A percentile compares a stretch with the other conserved stretches of the same genome.
These are phyloP conservation scores for Julus scanicus DNA, from an alignment of 2,888 invertebrate species.

Conservation along the genomic window DNA sequence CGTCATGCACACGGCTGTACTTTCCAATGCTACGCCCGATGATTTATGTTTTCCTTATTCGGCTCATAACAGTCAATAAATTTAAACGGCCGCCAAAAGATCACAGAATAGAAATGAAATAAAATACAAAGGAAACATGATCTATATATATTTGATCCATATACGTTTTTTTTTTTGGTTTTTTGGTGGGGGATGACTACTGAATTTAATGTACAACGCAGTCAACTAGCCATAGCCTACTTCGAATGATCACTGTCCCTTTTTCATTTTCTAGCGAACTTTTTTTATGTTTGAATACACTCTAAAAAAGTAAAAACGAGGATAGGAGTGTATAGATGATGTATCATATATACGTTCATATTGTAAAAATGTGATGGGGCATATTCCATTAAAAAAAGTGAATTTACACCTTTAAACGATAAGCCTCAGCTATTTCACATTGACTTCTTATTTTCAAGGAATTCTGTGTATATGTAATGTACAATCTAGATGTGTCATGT, in stretches of 20 bases:
- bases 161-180: background rate
- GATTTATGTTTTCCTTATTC: slow-evolving; percentile 54
- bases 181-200: background rate
- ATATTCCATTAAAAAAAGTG: background rate
- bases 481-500: too few relatives aligned
- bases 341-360: background rate
- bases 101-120: slow-evolving; percentile 49
- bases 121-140: slow-evolving; percentile 37
- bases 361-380: background rate
- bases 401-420: background rate
- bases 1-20: background rate
- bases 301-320: background rate
- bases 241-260: slow-evolving; percentile 24
- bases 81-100: slow-evolving; percentile 54
- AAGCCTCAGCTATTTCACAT: too few relatives aligned
- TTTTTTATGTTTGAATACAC: background rate
- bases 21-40: background rate
- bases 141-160: slow-evolving; percentile 2
- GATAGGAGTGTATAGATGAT: background rate
- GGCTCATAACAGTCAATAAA: slow-evolving; percentile 56
- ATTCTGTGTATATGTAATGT: too few relatives aligned
- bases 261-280: background rate
- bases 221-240: background rate
- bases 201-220: slow-evolving; percentile 7
- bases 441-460: too few relatives aligned